Conservation (phyloP, 2,797 vertebrate genomes). For the Antrozous pallidus region DNA sequence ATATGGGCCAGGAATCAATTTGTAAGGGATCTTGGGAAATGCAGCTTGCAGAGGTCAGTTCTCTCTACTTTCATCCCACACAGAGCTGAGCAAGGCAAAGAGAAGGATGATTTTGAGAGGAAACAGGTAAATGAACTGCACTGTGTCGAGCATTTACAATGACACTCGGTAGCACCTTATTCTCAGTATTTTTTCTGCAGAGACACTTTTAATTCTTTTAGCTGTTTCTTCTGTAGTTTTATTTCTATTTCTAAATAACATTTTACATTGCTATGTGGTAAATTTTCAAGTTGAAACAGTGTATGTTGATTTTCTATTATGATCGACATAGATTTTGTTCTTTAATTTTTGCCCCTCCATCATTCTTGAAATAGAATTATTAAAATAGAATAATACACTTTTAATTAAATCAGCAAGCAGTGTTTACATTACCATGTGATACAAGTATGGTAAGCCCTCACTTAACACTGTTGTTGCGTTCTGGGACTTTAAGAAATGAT, state of each 20-base stretch:
- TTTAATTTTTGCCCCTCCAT: background rate
- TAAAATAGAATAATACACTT: background rate
- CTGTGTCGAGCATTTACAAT: background rate
- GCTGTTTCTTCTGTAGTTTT: background rate
- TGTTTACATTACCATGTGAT: background rate
- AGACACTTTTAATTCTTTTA: background rate
- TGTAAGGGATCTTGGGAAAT: background rate
- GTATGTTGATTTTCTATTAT: background rate
- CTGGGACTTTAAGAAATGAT: background rate
- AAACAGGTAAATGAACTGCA: background rate
- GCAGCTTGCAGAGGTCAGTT: background rate
- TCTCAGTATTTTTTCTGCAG: background rate
- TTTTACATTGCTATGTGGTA: background rate
- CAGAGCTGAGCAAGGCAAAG: background rate
- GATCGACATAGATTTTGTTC: background rate
- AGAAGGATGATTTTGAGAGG: background rate
- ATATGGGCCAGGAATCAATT: background rate
- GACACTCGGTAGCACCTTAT: background rate
- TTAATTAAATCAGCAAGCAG: background rate
- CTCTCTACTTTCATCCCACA: rapidly evolving
- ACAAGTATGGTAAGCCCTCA: background rate
- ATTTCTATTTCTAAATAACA: background rate
- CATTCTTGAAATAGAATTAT: background rate
- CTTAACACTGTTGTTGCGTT: background rate
- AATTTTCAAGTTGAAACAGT: background rate